Base-by-base conservation (phyloP, 2,113 vertebrate genomes). In the Ictalurus furcatus region DNA sequence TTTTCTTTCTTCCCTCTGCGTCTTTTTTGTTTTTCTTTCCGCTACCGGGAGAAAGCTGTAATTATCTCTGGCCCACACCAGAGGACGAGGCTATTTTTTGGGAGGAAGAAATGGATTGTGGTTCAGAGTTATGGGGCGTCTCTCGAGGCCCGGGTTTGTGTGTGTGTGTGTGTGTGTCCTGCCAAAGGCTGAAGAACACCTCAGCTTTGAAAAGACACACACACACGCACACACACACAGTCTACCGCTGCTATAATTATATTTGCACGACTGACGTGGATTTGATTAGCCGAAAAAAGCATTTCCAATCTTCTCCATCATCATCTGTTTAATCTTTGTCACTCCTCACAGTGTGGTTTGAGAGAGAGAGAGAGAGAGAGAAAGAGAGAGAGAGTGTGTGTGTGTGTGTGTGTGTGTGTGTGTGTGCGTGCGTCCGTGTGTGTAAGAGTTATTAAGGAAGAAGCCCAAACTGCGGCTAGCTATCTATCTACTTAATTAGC, bases 31-130 rank as follows among this genome's bases (percentile, higher is more conserved):
- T 93, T 94, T 92, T 94, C 91, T 91, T 92, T 89, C 88, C 93
- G 90, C 92, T 91, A 92, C 93, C 93, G 93, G 90, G 93, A 92
- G 92, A 92, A 86, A 92, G 91, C 93, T 95, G 91, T 95, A 95
- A 95, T 96, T 96, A 95, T 92, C 92, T 91, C 93, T 86, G 93
- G 93, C 94, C 94, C 91, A 93, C 93, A 87, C 91, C 93, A 92
- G 85, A 90, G 91, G 86, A 94, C 88, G 84, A 91, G 92, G 84
- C 88, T 28, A 82, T 86, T 83, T 87, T 86, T 89, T 71, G 37
- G 16, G 28, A 40, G 85, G 76, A 86, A 88, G 40, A 88, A 84
- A 86, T 87, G 84, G 90, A 80, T 91, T 91, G 91, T 56, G 91
- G 91, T 82, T 88, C 92, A 67, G 89, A 92, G 89, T 74, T 59